phyloP scores from a whole-genome alignment of 2,888 invertebrate genomes.

The Drepanosiphum platanoidis region DNA sequence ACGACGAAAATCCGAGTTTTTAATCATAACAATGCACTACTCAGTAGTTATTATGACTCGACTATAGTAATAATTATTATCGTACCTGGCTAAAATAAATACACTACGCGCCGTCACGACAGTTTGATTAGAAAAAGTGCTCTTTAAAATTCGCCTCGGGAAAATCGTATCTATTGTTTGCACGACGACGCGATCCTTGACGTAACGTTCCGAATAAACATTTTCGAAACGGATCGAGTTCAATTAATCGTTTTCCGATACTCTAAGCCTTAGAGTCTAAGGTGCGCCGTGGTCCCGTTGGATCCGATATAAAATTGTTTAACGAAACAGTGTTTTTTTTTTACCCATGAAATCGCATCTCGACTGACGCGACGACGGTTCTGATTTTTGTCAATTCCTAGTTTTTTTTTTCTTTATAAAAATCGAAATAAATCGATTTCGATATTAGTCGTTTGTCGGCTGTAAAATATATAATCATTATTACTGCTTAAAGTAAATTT shows the following conservation, averaged over 20 bases:
- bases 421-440: neutral
- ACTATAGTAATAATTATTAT: too few relatives aligned
- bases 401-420: neutral
- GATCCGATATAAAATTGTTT: slow-evolving; percentile 12
- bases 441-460: neutral
- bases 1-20: too few relatives aligned
- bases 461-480: neutral
- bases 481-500: neutral
- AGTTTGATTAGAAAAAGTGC: neutral
- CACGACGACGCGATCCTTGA: slow-evolving; percentile 21
- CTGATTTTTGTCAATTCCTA: neutral
- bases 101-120: neutral
- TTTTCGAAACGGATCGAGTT: slow-evolving; percentile 31
- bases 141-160: neutral
- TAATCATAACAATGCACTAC: too few relatives aligned
- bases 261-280: too few relatives aligned
- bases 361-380: neutral
- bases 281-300: neutral
- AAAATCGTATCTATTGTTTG: slow-evolving; percentile 22
- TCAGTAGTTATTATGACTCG: too few relatives aligned
- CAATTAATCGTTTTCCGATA: slow-evolving; percentile 52
- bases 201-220: neutral
- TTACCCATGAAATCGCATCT: neutral
- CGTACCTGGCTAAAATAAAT: slow-evolving; percentile 32
- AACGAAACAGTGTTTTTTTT: neutral